Percentiles rank a stretch among this genome's conserved stretches.
Conservation (phyloP, 1,140 invertebrate species). For the Elymnias hypermnestra region DNA sequence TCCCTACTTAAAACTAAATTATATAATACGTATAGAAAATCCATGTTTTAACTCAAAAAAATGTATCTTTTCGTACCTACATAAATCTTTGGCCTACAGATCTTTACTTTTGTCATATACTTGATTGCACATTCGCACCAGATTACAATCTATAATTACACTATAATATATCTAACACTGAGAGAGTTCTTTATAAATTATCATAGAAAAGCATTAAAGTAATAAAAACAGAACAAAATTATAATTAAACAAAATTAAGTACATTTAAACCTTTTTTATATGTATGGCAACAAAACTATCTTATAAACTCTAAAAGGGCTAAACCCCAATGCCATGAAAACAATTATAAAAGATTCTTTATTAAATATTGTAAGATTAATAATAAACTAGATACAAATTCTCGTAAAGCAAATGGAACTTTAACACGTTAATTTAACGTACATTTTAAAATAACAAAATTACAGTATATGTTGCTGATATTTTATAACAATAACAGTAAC, state of each 20-base stretch:
- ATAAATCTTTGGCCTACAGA: conserved; percentile 71
- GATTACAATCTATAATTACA: conserved; percentile 25
- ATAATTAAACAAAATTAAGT: conserved; percentile 39
- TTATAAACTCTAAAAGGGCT: conserved; percentile 39
- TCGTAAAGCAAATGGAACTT: too few relatives aligned
- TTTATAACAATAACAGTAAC: too few relatives aligned
- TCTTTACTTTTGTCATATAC: conserved; percentile 55
- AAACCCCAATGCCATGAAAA: too few relatives aligned
- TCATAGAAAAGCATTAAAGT: conserved; percentile 28
- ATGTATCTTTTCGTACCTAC: conserved; percentile 38
- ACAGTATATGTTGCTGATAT: too few relatives aligned
- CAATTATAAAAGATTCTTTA: too few relatives aligned
- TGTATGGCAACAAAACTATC: conserved; percentile 54
- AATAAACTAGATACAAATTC: too few relatives aligned
- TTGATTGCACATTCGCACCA: conserved; percentile 49
- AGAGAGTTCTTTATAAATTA: conserved; percentile 40
- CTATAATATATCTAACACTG: conserved; percentile 50
- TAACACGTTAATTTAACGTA: too few relatives aligned
- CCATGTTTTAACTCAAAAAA: not conserved
- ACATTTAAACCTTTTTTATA: conserved; percentile 47
- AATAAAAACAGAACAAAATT: conserved; percentile 18
- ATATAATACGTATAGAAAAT: conserved; percentile 21
- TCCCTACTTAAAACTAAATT: conserved; percentile 45
- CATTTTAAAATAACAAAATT: too few relatives aligned
- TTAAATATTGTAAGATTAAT: too few relatives aligned